A percentile compares a stretch with the other conserved stretches of the same genome.
phyloP scores from a whole-genome alignment of 2,113 vertebrate species.

The Mastomys natalensis region DNA sequence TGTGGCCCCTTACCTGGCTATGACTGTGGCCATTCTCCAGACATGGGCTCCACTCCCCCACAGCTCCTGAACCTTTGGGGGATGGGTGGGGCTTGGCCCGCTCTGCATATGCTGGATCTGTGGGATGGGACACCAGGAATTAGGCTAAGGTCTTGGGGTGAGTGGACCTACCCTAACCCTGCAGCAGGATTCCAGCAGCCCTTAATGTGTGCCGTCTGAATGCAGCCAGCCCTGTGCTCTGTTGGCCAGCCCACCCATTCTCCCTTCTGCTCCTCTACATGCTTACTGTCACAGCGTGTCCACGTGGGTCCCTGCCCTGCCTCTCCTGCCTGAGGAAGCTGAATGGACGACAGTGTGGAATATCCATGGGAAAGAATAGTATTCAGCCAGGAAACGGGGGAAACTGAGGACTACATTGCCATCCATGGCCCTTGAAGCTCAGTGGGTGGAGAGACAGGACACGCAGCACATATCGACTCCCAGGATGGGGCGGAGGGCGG shows the following conservation, averaged over 20 bases:
- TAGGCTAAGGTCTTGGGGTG: background rate
- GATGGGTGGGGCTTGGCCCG: slow-evolving; percentile 81
- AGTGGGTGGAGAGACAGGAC: background rate
- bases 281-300: background rate
- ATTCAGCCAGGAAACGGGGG: background rate
- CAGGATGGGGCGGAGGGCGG: background rate
- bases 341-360: too few relatives aligned
- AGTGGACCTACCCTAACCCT: too few relatives aligned
- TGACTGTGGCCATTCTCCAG: slow-evolving; percentile 13
- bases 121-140: rapidly evolving
- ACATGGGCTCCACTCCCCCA: slow-evolving; percentile 90
- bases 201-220: background rate
- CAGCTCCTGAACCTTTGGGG: slow-evolving; percentile 90
- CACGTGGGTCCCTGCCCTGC: background rate
- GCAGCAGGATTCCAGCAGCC: background rate
- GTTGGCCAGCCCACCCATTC: background rate
- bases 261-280: background rate
- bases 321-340: background rate
- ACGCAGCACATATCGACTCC: background rate
- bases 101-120: slow-evolving; percentile 86
- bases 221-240: background rate
- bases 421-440: background rate
- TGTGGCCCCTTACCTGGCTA: slow-evolving; percentile 11
- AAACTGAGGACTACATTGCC: background rate
- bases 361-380: too few relatives aligned